phyloP scores from a whole-genome alignment of 1,140 invertebrate genomes.

The Portunus trituberculatus region DNA sequence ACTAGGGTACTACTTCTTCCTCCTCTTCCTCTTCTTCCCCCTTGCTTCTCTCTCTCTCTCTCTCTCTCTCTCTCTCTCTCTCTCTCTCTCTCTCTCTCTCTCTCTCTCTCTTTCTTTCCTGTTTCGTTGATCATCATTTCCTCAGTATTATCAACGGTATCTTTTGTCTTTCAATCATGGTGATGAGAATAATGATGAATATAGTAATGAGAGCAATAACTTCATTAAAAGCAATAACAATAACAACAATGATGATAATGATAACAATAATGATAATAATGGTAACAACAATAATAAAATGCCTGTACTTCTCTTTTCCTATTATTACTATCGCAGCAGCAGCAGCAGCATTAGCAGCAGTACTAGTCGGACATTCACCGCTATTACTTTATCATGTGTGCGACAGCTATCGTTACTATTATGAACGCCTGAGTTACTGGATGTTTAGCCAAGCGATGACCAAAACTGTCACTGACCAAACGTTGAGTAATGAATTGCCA shows the following conservation, averaged over 20 bases:
- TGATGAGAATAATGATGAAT: neutral
- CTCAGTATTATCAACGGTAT: no score
- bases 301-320: no score
- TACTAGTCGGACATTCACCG: neutral
- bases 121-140: neutral
- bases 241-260: neutral
- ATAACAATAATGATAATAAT: constrained; percentile 13
- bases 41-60: neutral
- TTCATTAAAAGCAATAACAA: neutral
- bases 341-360: neutral
- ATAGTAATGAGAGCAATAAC: neutral
- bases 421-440: neutral
- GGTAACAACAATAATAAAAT: neutral
- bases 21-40: no score
- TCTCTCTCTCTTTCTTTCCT: neutral
- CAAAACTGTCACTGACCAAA: neutral
- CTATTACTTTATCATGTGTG: neutral
- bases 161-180: no score
- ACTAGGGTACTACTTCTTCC: neutral
- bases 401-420: neutral
- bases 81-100: no score
- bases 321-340: neutral
- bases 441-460: neutral
- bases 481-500: neutral
- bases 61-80: no score